These are phyloP conservation scores for Sorex fumeus DNA, from an alignment of 2,113 vertebrate genomes.

Conservation along the genomic window DNA sequence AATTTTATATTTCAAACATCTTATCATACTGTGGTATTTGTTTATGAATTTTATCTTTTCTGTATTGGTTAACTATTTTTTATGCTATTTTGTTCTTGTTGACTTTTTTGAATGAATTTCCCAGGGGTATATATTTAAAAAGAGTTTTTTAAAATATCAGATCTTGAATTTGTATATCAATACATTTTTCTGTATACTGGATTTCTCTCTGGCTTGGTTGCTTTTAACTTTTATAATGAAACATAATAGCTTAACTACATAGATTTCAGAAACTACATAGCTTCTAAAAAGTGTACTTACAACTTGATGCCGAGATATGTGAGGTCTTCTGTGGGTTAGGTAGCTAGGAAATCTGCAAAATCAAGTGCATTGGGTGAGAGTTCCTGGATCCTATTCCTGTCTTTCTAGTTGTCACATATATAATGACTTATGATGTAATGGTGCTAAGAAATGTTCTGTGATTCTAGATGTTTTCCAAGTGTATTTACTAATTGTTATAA, in stretches of 20 bases:
- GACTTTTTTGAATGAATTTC: slow-evolving; percentile 26
- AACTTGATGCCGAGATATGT: neutral
- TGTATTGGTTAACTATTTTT: neutral
- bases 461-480: neutral
- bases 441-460: slow-evolving; percentile 5
- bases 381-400: neutral
- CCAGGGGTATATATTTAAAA: neutral
- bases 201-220: neutral
- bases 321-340: neutral
- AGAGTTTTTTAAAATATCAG: slow-evolving; percentile 24
- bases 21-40: neutral
- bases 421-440: neutral
- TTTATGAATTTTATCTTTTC: neutral
- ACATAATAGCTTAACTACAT: neutral
- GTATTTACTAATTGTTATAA: neutral
- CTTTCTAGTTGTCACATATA: neutral
- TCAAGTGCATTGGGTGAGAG: neutral
- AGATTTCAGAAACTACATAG: neutral
- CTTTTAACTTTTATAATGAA: neutral
- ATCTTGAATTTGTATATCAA: neutral
- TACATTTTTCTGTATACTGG: slow-evolving; percentile 1
- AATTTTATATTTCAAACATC: neutral
- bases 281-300: neutral
- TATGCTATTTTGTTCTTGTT: neutral
- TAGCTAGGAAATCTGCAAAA: neutral